These are phyloP conservation scores for Eupithecia dodoneata DNA, from an alignment of 2,888 invertebrate genomes.

Conservation along the genomic window DNA sequence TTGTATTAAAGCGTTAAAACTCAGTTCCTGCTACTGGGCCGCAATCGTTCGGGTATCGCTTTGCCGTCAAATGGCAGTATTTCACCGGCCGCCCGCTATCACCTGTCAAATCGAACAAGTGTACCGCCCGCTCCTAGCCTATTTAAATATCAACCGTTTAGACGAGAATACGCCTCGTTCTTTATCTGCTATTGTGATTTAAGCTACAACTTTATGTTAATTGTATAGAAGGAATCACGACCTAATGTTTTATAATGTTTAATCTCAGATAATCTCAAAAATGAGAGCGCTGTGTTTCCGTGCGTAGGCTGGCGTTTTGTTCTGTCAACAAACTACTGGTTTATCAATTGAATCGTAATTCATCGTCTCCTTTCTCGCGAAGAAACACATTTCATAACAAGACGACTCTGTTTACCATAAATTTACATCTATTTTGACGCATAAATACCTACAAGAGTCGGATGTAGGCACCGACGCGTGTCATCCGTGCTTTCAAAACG, in stretches of 20 bases:
- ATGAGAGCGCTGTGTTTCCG: conserved; percentile 15
- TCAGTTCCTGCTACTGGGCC: conserved; percentile 43
- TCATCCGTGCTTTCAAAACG: conserved; percentile 78
- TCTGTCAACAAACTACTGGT: conserved; percentile 52
- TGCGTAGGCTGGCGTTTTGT: conserved; percentile 42
- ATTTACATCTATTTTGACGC: conserved; percentile 74
- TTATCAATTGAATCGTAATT: conserved; percentile 46
- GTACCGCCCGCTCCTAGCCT: conserved; percentile 74
- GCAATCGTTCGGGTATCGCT: conserved; percentile 65
- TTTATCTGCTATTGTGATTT: conserved; percentile 54
- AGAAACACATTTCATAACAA: conserved; percentile 62
- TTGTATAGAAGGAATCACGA: conserved; percentile 48
- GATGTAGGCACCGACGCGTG: conserved; percentile 70
- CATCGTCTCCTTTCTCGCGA: conserved; percentile 54
- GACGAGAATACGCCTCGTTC: conserved; percentile 67
- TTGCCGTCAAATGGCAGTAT: conserved; percentile 65
- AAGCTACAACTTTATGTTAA: conserved; percentile 54
- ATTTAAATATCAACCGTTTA: conserved; percentile 79
- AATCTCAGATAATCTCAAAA: conserved; percentile 25
- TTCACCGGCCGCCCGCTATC: conserved; percentile 74
- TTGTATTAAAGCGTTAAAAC: conserved; percentile 31
- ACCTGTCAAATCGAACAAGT: conserved; percentile 82
- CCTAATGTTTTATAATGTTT: conserved; percentile 30
- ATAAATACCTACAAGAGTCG: conserved; percentile 58
- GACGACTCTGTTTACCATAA: conserved; percentile 71